Percentiles rank a stretch among this genome's conserved stretches.
phyloP scores from a whole-genome alignment of 1,140 invertebrate genomes.

The Tetranychus urticae region DNA sequence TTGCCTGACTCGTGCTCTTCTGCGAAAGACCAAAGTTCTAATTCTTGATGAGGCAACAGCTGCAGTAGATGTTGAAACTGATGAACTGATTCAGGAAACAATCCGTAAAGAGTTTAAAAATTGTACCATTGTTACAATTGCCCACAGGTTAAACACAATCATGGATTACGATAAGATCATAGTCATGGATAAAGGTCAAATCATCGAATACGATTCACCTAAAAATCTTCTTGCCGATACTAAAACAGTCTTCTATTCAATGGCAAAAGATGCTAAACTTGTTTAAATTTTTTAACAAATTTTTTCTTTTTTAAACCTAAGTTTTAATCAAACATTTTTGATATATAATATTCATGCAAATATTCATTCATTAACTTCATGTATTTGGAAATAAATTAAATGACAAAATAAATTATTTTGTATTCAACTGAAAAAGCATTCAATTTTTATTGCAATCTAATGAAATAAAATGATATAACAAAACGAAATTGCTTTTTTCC shows the following conservation, averaged over 20 bases:
- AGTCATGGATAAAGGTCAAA: conserved; percentile 19
- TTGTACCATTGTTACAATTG: conserved; percentile 26
- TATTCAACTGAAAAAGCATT: too few species aligned
- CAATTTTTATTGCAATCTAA: too few species aligned
- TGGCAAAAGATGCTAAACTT: not conserved
- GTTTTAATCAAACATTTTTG: too few species aligned
- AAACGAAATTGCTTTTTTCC: too few species aligned
- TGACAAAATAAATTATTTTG: too few species aligned
- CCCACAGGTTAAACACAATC: conserved; percentile 23
- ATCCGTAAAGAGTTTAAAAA: conserved; percentile 18
- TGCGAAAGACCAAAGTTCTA: conserved; percentile 26
- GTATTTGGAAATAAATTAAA: too few species aligned
- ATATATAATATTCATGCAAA: too few species aligned
- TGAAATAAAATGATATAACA: too few species aligned
- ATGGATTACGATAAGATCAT: conserved; percentile 17
- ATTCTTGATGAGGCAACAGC: conserved; percentile 21
- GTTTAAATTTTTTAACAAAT: not conserved
- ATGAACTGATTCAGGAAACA: conserved; percentile 16
- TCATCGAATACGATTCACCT: conserved; percentile 25
- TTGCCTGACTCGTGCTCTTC: conserved; percentile 56
- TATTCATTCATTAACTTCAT: too few species aligned
- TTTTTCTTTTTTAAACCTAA: too few species aligned
- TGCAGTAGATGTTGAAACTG: conserved; percentile 38
- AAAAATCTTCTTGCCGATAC: conserved; percentile 14
- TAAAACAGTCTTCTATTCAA: not conserved